These are phyloP conservation scores for Lithophane socia DNA, from an alignment of 2,888 invertebrate species.

Conservation along the genomic window DNA sequence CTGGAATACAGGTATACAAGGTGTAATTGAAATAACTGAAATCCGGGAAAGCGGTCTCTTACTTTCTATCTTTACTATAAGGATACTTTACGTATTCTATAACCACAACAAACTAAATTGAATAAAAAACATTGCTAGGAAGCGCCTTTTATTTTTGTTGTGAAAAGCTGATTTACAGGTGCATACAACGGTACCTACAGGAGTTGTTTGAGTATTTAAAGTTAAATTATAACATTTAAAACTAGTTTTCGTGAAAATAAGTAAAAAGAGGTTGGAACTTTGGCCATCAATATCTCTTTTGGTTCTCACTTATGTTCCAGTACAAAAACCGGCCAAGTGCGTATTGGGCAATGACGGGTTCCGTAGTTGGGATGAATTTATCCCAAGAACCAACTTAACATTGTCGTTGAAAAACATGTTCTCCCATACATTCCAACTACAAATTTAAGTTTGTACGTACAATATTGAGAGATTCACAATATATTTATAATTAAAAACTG, in stretches of 20 bases:
- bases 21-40: neutral
- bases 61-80: too few species aligned
- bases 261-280: neutral
- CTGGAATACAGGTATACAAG: slow-evolving; percentile 70
- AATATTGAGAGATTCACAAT: too few species aligned
- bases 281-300: neutral
- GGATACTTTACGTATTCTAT: neutral
- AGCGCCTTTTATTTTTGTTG: neutral
- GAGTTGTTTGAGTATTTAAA: neutral
- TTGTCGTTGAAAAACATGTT: too few species aligned
- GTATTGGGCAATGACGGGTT: too few species aligned
- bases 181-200: neutral
- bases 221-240: neutral
- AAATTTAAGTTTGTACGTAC: too few species aligned
- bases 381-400: too few species aligned
- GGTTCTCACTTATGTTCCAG: neutral
- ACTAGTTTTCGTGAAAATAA: neutral
- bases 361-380: too few species aligned
- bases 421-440: too few species aligned
- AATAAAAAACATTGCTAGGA: neutral
- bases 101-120: neutral
- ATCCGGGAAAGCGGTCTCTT: neutral
- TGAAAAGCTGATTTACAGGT: neutral
- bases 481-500: too few species aligned
- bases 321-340: neutral